Conservation (phyloP, 1,140 invertebrate species). For the Andricus grossulariae region DNA sequence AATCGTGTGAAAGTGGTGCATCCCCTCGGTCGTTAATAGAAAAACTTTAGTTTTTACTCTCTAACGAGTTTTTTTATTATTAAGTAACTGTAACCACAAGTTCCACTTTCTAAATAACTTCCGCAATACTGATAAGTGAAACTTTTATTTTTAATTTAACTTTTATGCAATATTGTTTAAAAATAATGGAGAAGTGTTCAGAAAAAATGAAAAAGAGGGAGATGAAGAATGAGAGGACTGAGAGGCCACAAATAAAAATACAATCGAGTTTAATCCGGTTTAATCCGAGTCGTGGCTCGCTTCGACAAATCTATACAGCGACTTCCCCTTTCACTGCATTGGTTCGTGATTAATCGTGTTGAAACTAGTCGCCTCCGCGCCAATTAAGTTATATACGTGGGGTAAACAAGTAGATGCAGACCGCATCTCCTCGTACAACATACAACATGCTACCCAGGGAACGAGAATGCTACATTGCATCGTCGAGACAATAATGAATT, state of each 20-base stretch:
- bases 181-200: too few species aligned
- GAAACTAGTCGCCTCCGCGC: slow-evolving; percentile 63
- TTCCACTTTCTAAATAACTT: too few species aligned
- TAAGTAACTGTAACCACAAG: too few species aligned
- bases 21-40: too few species aligned
- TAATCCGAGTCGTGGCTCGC: slow-evolving; percentile 7
- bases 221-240: not conserved
- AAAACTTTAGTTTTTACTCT: too few species aligned
- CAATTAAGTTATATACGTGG: slow-evolving; percentile 53
- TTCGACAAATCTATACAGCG: not conserved
- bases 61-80: too few species aligned
- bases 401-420: not conserved
- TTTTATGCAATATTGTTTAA: too few species aligned
- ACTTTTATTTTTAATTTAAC: too few species aligned
- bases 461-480: not conserved
- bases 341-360: slow-evolving; percentile 63
- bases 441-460: not conserved
- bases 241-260: slow-evolving; percentile 34
- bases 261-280: slow-evolving; percentile 50
- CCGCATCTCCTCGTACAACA: not conserved
- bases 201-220: not conserved
- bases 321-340: slow-evolving; percentile 4
- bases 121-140: too few species aligned
- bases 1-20: too few species aligned
- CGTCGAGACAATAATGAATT: slow-evolving; percentile 1